A percentile compares a stretch with the other conserved stretches of the same genome.
phyloP scores from a whole-genome alignment of 1,140 invertebrate genomes.

The Conus betulinus region DNA sequence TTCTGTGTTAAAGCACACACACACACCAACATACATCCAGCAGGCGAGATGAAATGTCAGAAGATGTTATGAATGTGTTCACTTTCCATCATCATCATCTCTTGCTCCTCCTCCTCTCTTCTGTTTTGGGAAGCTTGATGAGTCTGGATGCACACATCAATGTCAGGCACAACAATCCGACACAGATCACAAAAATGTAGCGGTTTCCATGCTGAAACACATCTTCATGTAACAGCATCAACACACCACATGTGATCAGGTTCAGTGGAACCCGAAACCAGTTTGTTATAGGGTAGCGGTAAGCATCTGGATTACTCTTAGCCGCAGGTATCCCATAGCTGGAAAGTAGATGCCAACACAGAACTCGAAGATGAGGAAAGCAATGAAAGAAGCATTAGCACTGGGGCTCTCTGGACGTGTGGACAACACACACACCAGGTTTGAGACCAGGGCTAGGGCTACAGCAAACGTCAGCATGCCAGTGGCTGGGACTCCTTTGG shows the following conservation, averaged over 20 bases:
- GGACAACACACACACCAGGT: constrained; percentile 69
- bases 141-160: constrained; percentile 64
- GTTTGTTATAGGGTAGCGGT: constrained; percentile 72
- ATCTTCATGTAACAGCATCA: constrained; percentile 77
- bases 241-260: constrained; percentile 72
- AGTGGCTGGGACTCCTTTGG: constrained; percentile 67
- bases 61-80: constrained; percentile 73
- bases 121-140: constrained; percentile 59
- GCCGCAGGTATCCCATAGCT: constrained; percentile 80
- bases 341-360: constrained; percentile 77
- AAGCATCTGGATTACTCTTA: constrained; percentile 80
- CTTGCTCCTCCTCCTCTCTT: constrained; percentile 64
- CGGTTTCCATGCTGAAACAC: constrained; percentile 74
- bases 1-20: neutral
- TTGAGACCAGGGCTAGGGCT: constrained; percentile 65
- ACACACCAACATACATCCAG: neutral
- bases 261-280: constrained; percentile 76
- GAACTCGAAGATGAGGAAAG: constrained; percentile 82
- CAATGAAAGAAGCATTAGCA: constrained; percentile 75
- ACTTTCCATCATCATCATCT: constrained; percentile 58
- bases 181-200: constrained; percentile 76
- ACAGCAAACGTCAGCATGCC: constrained; percentile 71
- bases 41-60: constrained; percentile 33
- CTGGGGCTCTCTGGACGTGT: constrained; percentile 62
- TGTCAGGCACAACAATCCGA: constrained; percentile 67